Conservation (phyloP, 2,797 vertebrate species). For the Apodemus agrarius region DNA sequence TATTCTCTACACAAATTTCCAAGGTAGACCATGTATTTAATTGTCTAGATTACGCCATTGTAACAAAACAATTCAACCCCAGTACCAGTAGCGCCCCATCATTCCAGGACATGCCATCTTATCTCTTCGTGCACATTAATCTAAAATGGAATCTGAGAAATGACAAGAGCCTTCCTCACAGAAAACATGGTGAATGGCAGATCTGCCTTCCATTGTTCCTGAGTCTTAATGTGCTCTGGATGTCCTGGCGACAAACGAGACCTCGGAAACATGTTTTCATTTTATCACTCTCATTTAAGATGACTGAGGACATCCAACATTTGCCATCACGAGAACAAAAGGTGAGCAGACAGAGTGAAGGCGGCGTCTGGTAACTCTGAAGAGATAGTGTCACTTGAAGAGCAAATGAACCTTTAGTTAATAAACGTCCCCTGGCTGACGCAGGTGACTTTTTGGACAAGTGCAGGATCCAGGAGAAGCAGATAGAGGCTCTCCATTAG, state of each 20-base stretch:
- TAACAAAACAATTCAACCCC: constrained; percentile 4
- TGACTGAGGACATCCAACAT: constrained; percentile 74
- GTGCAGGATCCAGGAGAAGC: constrained; percentile 86
- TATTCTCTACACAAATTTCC: constrained; percentile 21
- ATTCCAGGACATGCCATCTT: background rate
- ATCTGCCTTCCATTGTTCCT: background rate
- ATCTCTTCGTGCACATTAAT: background rate
- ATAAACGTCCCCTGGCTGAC: constrained; percentile 84
- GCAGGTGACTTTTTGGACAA: constrained; percentile 84
- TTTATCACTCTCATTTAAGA: constrained; percentile 80
- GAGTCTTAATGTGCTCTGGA: background rate
- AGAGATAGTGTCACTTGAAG: constrained; percentile 84
- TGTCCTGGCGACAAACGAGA: constrained; percentile 71
- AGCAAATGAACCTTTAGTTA: constrained; percentile 86
- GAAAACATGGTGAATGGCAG: constrained; percentile 8
- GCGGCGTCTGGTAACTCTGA: constrained; percentile 83
- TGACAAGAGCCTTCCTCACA: constrained; percentile 49
- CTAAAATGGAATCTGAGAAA: constrained; percentile 64
- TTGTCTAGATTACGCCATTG: background rate
- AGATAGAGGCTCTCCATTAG: constrained; percentile 73
- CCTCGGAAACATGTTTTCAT: constrained; percentile 68
- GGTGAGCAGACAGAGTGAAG: constrained; percentile 67
- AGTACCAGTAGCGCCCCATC: background rate
- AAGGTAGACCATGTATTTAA: background rate
- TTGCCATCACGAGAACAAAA: constrained; percentile 58